Percentiles rank a stretch among this genome's conserved stretches.
phyloP scores from a whole-genome alignment of 1,140 invertebrate genomes.

The Limonius californicus region DNA sequence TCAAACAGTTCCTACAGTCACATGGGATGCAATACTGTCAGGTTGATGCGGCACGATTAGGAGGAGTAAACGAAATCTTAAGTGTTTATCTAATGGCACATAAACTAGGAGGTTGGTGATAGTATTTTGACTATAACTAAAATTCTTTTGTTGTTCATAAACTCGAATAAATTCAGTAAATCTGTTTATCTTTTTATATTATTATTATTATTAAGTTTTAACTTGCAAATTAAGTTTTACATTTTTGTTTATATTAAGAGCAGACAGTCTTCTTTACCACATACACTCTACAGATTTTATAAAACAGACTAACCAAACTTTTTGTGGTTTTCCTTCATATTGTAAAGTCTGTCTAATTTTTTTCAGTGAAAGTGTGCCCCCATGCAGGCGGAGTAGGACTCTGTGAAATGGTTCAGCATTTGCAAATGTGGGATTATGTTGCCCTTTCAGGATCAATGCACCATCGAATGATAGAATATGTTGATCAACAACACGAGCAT shows the following conservation, averaged over 20 bases:
- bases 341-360: no score
- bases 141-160: no score
- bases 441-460: conserved; percentile 65
- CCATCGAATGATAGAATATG: conserved; percentile 76
- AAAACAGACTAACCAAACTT: conserved; percentile 2
- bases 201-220: no score
- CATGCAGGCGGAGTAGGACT: conserved; percentile 90
- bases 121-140: background rate
- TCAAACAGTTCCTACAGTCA: conserved; percentile 84
- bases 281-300: background rate
- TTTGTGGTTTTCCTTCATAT: background rate
- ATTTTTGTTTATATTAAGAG: no score
- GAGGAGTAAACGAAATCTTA: conserved; percentile 85
- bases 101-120: conserved; percentile 59
- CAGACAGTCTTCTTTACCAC: no score
- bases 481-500: conserved; percentile 87
- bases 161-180: no score
- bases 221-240: no score
- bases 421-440: conserved; percentile 86
- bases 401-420: conserved; percentile 90
- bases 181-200: no score
- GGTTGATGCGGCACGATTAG: conserved; percentile 83
- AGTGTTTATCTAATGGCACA: conserved; percentile 85
- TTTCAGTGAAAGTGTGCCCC: conserved; percentile 84
- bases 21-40: conserved; percentile 83